Evolutionary conservation across 2,888 invertebrate genomes (phyloP).

Genomic region (Achlya flavicornis): DNA sequence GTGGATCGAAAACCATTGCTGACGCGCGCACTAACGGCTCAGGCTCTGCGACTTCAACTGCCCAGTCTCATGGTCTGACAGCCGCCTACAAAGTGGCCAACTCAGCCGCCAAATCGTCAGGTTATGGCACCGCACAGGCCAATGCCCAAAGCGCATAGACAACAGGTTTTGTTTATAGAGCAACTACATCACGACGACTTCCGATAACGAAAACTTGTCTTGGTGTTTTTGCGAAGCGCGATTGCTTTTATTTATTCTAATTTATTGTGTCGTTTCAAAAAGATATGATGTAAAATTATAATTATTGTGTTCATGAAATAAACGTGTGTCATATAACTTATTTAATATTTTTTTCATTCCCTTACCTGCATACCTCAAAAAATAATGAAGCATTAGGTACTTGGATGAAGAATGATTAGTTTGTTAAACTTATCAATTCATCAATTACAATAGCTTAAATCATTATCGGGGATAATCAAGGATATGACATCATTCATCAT

Average conservation of each 20-base stretch:
- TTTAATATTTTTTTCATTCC: neutral
- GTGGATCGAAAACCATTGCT: constrained; percentile 50
- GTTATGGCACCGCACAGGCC: constrained; percentile 61
- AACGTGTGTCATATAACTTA: constrained; percentile 3
- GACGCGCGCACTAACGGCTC: constrained; percentile 57
- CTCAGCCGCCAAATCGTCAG: constrained; percentile 57
- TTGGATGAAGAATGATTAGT: no score
- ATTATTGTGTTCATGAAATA: constrained; percentile 7
- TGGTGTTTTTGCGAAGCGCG: constrained; percentile 68
- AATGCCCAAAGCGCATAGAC: constrained; percentile 58
- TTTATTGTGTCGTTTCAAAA: constrained; percentile 27
- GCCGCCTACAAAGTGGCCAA: constrained; percentile 59
- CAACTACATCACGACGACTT: constrained; percentile 78
- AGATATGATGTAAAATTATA: constrained; percentile 16
- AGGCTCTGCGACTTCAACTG: constrained; percentile 61
- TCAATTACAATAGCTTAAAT: no score
- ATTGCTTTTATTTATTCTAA: constrained; percentile 51
- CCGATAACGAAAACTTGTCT: constrained; percentile 67
- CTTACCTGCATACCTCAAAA: neutral
- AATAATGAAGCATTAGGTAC: neutral
- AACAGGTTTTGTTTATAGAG: constrained; percentile 31
- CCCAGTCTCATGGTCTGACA: constrained; percentile 54
- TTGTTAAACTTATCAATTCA: no score
- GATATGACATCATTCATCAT: no score
- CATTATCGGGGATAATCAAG: no score